Evolutionary conservation across 2,888 invertebrate species (phyloP).

Genomic region (Catocala sponsa): DNA sequence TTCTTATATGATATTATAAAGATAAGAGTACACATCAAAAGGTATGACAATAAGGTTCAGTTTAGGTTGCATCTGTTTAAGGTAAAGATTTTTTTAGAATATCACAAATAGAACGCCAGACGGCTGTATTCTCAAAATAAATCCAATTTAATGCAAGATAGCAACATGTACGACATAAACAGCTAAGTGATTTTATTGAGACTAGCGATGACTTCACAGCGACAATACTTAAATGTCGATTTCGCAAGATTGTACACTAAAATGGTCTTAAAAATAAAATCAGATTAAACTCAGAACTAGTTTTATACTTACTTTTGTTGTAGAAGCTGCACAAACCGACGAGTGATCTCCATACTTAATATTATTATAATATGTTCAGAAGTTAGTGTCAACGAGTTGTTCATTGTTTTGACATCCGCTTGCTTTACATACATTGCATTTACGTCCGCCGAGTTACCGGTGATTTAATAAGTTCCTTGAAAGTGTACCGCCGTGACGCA

Average conservation of each 20-base stretch:
- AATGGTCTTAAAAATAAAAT: slow-evolving; percentile 2
- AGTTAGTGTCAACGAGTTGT: slow-evolving; percentile 16
- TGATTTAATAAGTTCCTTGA: slow-evolving; percentile 52
- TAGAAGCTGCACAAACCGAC: neutral
- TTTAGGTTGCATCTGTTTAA: slow-evolving; percentile 6
- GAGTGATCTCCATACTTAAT: slow-evolving; percentile 13
- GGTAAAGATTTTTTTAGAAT: slow-evolving; percentile 4
- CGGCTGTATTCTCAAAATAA: slow-evolving; percentile 20
- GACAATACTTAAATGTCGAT: slow-evolving; percentile 12
- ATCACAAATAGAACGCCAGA: slow-evolving; percentile 12
- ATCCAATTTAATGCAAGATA: slow-evolving; percentile 16
- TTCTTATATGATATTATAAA: slow-evolving; percentile 25
- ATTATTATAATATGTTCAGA: slow-evolving; percentile 9
- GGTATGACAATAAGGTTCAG: slow-evolving; percentile 12
- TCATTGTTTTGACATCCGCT: slow-evolving; percentile 44
- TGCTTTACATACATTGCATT: slow-evolving; percentile 36
- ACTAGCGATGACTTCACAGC: slow-evolving; percentile 19
- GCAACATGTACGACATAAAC: slow-evolving; percentile 20
- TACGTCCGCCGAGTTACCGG: slow-evolving; percentile 35
- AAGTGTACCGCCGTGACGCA: slow-evolving; percentile 41
- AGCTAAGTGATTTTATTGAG: slow-evolving; percentile 16
- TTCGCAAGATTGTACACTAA: neutral
- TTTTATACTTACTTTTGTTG: slow-evolving; percentile 34
- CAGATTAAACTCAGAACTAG: slow-evolving; percentile 5
- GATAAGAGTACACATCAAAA: slow-evolving; percentile 28